Evolutionary conservation across 2,888 invertebrate species (phyloP).

Genomic region (Cephus nigrinus): DNA sequence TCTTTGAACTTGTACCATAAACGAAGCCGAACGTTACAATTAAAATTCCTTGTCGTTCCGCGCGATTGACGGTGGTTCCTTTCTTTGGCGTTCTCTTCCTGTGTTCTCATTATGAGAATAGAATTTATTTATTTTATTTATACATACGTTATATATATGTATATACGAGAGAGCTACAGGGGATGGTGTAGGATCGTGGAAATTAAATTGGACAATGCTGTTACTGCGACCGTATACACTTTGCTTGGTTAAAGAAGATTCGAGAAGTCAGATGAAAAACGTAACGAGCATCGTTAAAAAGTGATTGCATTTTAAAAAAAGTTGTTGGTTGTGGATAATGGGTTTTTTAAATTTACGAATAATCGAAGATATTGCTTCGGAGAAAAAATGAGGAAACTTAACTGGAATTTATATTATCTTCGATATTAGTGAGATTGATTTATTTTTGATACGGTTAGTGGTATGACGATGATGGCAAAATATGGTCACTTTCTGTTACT

Average conservation of each 20-base stretch:
- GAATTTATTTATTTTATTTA: background rate
- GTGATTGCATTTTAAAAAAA: background rate
- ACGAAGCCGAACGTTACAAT: constrained; percentile 1
- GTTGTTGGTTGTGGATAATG: background rate
- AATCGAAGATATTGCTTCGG: background rate
- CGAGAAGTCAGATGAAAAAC: background rate
- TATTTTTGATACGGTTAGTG: background rate
- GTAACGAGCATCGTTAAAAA: background rate
- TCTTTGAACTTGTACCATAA: background rate
- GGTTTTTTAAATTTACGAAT: background rate
- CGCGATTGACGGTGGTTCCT: background rate
- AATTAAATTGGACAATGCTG: background rate
- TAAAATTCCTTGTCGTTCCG: background rate
- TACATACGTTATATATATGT: background rate
- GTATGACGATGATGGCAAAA: background rate
- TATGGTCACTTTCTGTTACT: background rate
- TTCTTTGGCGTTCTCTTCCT: background rate
- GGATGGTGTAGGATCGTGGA: background rate
- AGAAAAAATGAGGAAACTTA: background rate
- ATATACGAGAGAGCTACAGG: background rate
- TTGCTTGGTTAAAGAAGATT: background rate
- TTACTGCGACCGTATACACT: background rate
- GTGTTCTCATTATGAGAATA: background rate
- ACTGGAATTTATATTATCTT: background rate
- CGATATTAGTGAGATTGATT: background rate